Evolutionary conservation across 2,888 invertebrate species (phyloP), one percentile per base, ranked within the genome.

Genomic region (Lepidocyrtoides sp.): DNA sequence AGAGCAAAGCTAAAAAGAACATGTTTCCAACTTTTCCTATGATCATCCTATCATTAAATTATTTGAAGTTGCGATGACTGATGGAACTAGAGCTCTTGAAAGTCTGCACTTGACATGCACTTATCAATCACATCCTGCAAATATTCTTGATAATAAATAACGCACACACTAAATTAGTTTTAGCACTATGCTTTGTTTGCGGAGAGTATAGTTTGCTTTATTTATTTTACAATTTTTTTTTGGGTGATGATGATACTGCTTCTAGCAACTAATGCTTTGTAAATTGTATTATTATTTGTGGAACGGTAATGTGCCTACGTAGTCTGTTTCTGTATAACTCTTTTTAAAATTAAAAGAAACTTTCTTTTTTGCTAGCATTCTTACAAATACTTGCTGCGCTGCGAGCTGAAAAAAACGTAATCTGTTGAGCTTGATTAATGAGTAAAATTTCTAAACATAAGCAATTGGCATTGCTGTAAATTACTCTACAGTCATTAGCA

Each of bases 401-500:
- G 91, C 91, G 91, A 86, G 91, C 91, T 89, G 57, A 72, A 83
- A n/a, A 26, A 60, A 75, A 88, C 36, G 12, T 51, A 14, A 60
- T 44, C 41, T 60, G 79, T 66, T 91, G 41, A 17, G 72, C 77
- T 91, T 81, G 5, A 75, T 72, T 91, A 82, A 87, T 69, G 29
- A 60, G 32, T 79, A 32, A 51, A 23, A 23, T 29, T 26, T 44
- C 41, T 51, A 75, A 75, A 75, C 12, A 20, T 48, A 75, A 75
- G 75, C 86, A 84, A 77, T 44, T 91, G 87, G 88, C 86, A 83
- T 84, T 87, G 75, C 81, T 91, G 63, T 83, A 75, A 69, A 86
- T 51, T 89, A 90, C 91, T 82, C 94, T 96, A 94, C 97, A 98
- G 98, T 99, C 96, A 98, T 99, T 98, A 98, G 98, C 96, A 98